Evolutionary conservation across 2,113 vertebrate genomes (phyloP).

Genomic region (Zosterops borbonicus): DNA sequence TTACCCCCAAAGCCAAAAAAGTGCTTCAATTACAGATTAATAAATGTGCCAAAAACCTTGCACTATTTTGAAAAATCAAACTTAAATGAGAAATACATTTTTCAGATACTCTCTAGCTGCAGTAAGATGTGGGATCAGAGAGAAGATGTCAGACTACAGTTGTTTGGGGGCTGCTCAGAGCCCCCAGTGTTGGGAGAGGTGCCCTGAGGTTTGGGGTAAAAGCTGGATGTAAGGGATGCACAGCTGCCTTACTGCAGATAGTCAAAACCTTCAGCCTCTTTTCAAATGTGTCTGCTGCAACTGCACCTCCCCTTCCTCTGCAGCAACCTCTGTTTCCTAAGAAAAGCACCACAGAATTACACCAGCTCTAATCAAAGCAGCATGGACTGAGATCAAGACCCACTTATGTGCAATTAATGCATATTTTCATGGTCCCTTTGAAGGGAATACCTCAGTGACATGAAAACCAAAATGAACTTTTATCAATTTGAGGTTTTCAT

Average conservation of each 20-base stretch:
- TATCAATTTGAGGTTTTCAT: neutral
- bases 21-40: neutral
- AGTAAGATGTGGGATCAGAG: neutral
- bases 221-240: neutral
- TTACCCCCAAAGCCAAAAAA: neutral
- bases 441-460: neutral
- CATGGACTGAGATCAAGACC: neutral
- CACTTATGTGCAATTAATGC: neutral
- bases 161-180: neutral
- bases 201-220: neutral
- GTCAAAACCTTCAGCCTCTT: neutral
- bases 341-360: rapidly evolving
- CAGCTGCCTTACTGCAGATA: neutral
- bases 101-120: neutral
- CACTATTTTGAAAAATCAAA: neutral
- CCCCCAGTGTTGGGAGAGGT: neutral
- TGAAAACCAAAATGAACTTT: neutral
- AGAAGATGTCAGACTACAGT: neutral
- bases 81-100: neutral
- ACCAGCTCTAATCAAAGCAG: neutral
- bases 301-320: neutral
- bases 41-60: neutral
- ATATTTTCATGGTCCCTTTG: neutral
- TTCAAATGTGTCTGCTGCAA: neutral
- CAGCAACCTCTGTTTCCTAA: neutral